Base-by-base conservation (phyloP, 2,888 invertebrate species). In the Dryadula phaetusa region DNA sequence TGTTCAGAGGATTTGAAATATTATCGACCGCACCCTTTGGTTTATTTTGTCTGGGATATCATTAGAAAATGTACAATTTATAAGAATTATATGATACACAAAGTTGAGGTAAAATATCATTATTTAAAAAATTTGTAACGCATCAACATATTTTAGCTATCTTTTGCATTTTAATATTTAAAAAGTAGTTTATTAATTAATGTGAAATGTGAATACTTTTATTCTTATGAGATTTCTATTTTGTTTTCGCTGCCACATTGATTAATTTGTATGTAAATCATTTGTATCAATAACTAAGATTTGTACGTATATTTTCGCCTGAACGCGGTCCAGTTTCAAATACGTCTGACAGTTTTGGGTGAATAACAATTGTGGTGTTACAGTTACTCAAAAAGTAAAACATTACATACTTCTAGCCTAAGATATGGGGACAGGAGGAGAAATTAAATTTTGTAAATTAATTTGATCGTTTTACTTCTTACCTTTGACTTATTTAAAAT, bases 371-470 rank as follows among this genome's bases (percentile, higher is more conserved):
- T 86, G 82, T 82, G 86, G 92, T 91, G 92, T 92, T 92, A 92
- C 92, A 92, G 92, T 79, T 91, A 88, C 87, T 76, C 78, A 78
- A 79, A 87, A 89, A 88, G 66, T 58, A 46, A 70, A 86, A 89
- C 86, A 85, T 86, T 87, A 82, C 81, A 80, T 79, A 77, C 81
- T 83, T 79, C 79, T 90, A 91, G 89, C 82, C 83, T 91, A 92
- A 90, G 87, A 85, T 79, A 85, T 84, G 88, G 85, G 83, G 85
- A 84, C 82, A 85, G 86, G 81, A 87, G 86, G 78, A 86, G 84
- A 86, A 86, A 88, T 88, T 90, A 91, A 87, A 85, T 90, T 92
- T 92, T 92, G 87, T 91, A 91, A 91, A 91, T 86, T 87, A 90
- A 72, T 76, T 64, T 64, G 56, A 62, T 83, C 77, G 86, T 89